These are phyloP conservation scores for Hirundichthys speculiger DNA, from an alignment of 2,113 vertebrate species.

Conservation along the genomic window DNA sequence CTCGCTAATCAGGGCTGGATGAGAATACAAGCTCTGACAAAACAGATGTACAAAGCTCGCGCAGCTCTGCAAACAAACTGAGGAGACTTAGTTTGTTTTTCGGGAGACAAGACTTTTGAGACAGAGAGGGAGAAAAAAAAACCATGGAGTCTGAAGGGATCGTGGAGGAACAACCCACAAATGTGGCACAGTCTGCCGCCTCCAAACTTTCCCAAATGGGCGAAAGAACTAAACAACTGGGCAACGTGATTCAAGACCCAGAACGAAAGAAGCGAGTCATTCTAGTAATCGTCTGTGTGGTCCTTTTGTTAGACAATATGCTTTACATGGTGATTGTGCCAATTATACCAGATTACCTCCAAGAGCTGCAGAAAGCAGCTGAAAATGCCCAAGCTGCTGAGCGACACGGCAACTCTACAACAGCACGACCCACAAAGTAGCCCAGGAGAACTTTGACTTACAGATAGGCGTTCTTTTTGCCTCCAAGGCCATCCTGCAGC, in stretches of 20 bases:
- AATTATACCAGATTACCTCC: constrained; percentile 94
- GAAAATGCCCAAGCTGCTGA: constrained; percentile 36
- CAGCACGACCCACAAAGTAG: constrained; percentile 50
- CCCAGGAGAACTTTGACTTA: constrained; percentile 88
- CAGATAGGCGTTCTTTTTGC: constrained; percentile 97
- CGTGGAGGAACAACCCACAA: constrained; percentile 49
- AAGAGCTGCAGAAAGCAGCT: constrained; percentile 73
- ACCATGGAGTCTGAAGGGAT: constrained; percentile 77
- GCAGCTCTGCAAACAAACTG: constrained; percentile 40
- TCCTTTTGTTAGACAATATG: constrained; percentile 97
- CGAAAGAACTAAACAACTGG: constrained; percentile 87
- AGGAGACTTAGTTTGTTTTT: constrained; percentile 27
- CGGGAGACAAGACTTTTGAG: constrained; percentile 38
- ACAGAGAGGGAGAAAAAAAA: constrained; percentile 14
- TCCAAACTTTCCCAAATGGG: constrained; percentile 88
- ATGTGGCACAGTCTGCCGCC: constrained; percentile 84
- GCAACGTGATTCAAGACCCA: constrained; percentile 85
- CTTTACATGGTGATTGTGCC: constrained; percentile 99
- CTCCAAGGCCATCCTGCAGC: constrained; percentile 95
- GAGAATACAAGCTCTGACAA: constrained; percentile 25
- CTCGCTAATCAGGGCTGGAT: constrained; percentile 33
- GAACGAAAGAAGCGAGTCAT: constrained; percentile 88
- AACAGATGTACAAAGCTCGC: constrained; percentile 56
- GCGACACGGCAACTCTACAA: constrained; percentile 70
- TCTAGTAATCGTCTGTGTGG: constrained; percentile 90